Evolutionary conservation across 2,113 vertebrate species (phyloP).

Genomic region (Brachypteracias leptosomus): DNA sequence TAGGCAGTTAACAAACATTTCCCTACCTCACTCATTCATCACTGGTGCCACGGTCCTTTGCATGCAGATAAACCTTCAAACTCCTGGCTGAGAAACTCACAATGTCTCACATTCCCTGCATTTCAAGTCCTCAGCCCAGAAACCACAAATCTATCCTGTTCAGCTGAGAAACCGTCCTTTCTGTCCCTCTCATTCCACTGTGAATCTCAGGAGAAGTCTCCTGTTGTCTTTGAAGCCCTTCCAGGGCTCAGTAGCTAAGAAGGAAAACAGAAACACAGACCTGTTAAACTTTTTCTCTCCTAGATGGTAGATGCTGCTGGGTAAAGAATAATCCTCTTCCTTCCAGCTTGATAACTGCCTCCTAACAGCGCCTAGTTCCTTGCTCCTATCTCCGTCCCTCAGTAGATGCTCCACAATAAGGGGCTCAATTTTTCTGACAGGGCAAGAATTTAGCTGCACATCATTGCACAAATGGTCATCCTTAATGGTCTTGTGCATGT

Average conservation of each 20-base stretch:
- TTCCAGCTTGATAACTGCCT: background rate
- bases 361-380: background rate
- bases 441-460: background rate
- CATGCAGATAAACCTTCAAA: background rate
- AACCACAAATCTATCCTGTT: background rate
- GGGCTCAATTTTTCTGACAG: background rate
- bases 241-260: background rate
- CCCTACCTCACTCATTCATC: background rate
- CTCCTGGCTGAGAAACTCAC: background rate
- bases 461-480: background rate
- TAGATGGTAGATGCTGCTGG: background rate
- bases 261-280: background rate
- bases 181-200: background rate
- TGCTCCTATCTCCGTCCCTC: background rate
- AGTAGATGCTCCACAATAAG: background rate
- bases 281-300: background rate
- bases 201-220: background rate
- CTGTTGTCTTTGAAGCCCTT: background rate
- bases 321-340: background rate
- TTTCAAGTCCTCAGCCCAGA: background rate
- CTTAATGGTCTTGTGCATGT: background rate
- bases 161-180: background rate
- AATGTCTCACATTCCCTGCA: background rate
- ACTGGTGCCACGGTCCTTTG: rapidly evolving
- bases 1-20: background rate